Base-by-base conservation (phyloP, 2,113 vertebrate species). In the Chloropsis hardwickii region DNA sequence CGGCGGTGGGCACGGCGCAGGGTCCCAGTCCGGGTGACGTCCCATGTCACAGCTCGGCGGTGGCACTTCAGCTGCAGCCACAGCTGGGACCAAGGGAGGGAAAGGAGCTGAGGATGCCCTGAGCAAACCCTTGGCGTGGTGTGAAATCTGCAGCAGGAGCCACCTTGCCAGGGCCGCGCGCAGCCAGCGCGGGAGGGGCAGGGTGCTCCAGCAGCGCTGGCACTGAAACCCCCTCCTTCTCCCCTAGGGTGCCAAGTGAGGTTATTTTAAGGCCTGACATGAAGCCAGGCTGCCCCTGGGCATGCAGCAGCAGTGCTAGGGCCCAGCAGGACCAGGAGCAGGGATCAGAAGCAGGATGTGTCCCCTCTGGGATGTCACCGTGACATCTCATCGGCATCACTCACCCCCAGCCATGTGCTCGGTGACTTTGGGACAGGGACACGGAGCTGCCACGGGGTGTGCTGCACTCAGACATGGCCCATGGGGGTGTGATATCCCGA, bases 1-100 rank as follows among this genome's bases (percentile, higher is more conserved):
- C 0, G 0, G 57, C 10, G 11, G 9, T 0, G 22, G 45, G 10
- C 58, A n/a, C 0, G 0, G 47, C 2, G 3, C 31, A 8, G 39
- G 10, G 10, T 33, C 4, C 28, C 2, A 1, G 15, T 1, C n/a
- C 13, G 48, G 48, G 58, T 0, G 6, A 21, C 1, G 0, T 29
- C 64, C 35, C 8, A 1, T 4, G 11, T 31, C 48, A 3, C 17
- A 28, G 44, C 25, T 31, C 39, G 14, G 57, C 0, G 0, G 25
- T 23, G 72, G 21, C 58, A 88, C 39, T 37, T 66, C 45, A 29
- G 37, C 57, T 57, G 35, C 5, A 51, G 69, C 10, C 3, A 1
- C 1, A 2, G 37, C 50, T 62, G 56, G 47, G 28, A 54, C 79
- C 47, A 17, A 12, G 42, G 20, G 17, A 78, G 61, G 83, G 48